Percentiles rank a stretch among this genome's conserved stretches.
These are phyloP conservation scores for Halichoeres trimaculatus DNA, from an alignment of 2,113 vertebrate species.

Conservation along the genomic window DNA sequence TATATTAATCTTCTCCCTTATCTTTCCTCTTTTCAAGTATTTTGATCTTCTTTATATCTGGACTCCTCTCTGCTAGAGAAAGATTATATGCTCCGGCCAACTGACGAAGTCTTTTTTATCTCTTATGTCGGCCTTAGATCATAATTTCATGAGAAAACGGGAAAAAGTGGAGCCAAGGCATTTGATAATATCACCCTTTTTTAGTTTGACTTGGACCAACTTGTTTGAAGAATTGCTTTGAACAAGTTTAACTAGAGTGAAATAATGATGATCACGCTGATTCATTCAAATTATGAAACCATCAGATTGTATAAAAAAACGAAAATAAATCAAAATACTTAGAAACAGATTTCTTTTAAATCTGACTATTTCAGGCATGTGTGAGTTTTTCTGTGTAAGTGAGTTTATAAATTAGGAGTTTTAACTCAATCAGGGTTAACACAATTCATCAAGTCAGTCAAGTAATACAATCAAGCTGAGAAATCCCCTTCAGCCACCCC, in stretches of 20 bases:
- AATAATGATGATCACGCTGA: neutral
- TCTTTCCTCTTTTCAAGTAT: constrained; percentile 14
- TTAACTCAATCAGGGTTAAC: constrained; percentile 14
- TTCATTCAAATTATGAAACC: neutral
- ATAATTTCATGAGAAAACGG: constrained; percentile 27
- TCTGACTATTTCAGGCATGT: no score
- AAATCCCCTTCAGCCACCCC: neutral
- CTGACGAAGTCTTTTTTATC: constrained; percentile 28
- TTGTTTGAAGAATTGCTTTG: constrained; percentile 26
- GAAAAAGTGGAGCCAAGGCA: constrained; percentile 3
- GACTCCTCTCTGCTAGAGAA: neutral
- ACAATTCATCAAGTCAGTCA: neutral
- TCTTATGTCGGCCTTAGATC: constrained; percentile 40
- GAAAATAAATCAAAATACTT: constrained; percentile 9
- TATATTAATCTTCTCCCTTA: constrained; percentile 45
- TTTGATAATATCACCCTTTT: constrained; percentile 9
- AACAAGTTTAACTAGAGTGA: constrained; percentile 2
- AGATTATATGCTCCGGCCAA: constrained; percentile 14
- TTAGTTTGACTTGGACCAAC: constrained; percentile 10
- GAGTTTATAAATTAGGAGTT: neutral
- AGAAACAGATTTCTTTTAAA: neutral
- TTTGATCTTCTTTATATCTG: constrained; percentile 16
- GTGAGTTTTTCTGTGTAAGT: neutral
- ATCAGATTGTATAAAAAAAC: neutral
- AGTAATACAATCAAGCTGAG: constrained; percentile 1